A percentile compares a stretch with the other conserved stretches of the same genome.
phyloP scores from a whole-genome alignment of 53 echinoderm and acorn worm species.

The Echinometra lucunter region DNA sequence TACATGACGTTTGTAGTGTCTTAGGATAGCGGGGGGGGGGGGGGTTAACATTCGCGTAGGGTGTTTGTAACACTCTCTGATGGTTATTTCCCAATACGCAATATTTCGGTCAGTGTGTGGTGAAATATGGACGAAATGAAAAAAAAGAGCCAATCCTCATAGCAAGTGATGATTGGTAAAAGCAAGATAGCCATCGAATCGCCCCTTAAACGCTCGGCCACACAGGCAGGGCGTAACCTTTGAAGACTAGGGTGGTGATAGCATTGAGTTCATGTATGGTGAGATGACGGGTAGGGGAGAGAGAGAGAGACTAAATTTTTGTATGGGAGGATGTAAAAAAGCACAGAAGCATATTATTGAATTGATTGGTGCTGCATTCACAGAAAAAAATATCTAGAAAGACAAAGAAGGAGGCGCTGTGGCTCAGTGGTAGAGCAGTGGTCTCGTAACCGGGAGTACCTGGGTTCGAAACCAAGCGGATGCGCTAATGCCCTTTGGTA shows the following conservation, averaged over 20 bases:
- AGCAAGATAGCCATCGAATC: slow-evolving; percentile 22
- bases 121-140: background rate
- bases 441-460: too few relatives aligned
- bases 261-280: background rate
- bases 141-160: background rate
- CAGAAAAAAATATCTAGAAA: background rate
- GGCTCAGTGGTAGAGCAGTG: too few relatives aligned
- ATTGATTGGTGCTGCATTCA: too few relatives aligned
- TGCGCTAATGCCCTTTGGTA: too few relatives aligned
- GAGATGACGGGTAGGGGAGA: background rate
- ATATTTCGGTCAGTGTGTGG: background rate
- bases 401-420: background rate
- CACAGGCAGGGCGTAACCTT: slow-evolving; percentile 61
- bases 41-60: background rate
- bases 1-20: too few relatives aligned
- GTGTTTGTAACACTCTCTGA: background rate
- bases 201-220: slow-evolving; percentile 49
- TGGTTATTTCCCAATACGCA: slow-evolving; percentile 6
- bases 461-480: too few relatives aligned
- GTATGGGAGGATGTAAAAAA: background rate
- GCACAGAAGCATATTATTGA: too few relatives aligned
- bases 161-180: background rate
- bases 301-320: background rate
- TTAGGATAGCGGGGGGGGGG: background rate
- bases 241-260: slow-evolving; percentile 22